These are phyloP conservation scores for Goniozus legneri DNA, from an alignment of 1,140 invertebrate species.

Conservation along the genomic window DNA sequence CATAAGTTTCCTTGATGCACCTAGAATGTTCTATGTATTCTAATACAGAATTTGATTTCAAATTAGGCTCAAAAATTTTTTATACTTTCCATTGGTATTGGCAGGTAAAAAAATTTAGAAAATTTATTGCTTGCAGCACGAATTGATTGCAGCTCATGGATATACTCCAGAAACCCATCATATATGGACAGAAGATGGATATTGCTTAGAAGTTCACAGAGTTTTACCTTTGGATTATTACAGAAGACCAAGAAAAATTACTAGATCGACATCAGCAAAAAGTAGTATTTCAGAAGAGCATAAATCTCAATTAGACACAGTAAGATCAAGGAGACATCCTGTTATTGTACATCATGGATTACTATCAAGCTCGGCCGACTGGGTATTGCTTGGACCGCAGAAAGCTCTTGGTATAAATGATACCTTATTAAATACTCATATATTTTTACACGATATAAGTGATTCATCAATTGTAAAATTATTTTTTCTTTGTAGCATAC, in stretches of 20 bases:
- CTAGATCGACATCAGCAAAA: background rate
- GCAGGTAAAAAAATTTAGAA: background rate
- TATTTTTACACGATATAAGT: too few species aligned
- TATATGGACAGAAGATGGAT: constrained; percentile 68
- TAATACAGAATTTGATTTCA: constrained; percentile 1
- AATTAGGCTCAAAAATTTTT: constrained; percentile 1
- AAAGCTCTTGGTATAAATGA: constrained; percentile 66
- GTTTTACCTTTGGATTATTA: too few species aligned
- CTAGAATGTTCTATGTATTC: too few species aligned
- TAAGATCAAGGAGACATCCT: constrained; percentile 40
- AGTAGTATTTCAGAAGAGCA: background rate
- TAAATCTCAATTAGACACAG: background rate
- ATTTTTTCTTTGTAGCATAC: constrained; percentile 63
- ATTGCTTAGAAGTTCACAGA: constrained; percentile 67
- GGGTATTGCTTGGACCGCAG: constrained; percentile 65
- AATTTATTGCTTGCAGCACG: constrained; percentile 44
- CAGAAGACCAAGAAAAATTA: constrained; percentile 2
- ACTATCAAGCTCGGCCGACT: constrained; percentile 70
- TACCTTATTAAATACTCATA: too few species aligned
- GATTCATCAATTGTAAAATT: too few species aligned
- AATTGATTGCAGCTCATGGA: constrained; percentile 56
- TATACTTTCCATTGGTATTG: background rate
- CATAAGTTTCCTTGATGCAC: too few species aligned
- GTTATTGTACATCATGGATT: constrained; percentile 75
- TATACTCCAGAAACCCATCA: constrained; percentile 66